phyloP scores from a whole-genome alignment of 2,113 vertebrate genomes.

The Gobius niger region DNA sequence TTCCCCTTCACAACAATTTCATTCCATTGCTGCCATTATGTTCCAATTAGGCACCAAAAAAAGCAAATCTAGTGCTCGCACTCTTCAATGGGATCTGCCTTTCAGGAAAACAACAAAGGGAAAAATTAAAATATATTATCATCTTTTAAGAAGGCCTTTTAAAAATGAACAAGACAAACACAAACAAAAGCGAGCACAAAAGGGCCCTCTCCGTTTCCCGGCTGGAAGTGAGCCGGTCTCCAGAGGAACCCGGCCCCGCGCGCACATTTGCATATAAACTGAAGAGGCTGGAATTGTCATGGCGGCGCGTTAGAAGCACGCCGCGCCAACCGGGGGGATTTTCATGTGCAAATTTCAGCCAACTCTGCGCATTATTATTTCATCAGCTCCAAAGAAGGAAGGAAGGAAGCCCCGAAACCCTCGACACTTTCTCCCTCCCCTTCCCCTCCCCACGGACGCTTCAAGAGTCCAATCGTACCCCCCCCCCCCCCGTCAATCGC shows the following conservation, averaged over 20 bases:
- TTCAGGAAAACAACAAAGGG: slow-evolving; percentile 59
- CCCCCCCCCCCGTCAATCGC: slow-evolving; percentile 25
- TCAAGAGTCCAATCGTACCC: slow-evolving; percentile 70
- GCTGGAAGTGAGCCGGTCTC: slow-evolving; percentile 61
- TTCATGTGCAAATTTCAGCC: slow-evolving; percentile 82
- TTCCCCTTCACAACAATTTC: slow-evolving; percentile 65
- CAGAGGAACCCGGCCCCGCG: slow-evolving; percentile 63
- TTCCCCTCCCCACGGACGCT: slow-evolving; percentile 67
- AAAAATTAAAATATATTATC: slow-evolving; percentile 74
- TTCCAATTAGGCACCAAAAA: slow-evolving; percentile 68
- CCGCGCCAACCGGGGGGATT: slow-evolving; percentile 66
- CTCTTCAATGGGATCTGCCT: slow-evolving; percentile 62
- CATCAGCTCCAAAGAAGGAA: slow-evolving; percentile 62
- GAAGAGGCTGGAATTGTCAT: slow-evolving; percentile 75
- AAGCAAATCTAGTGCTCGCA: slow-evolving; percentile 59
- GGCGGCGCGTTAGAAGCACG: slow-evolving; percentile 67
- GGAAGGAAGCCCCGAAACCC: slow-evolving; percentile 60
- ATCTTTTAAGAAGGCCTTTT: slow-evolving; percentile 73
- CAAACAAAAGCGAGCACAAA: slow-evolving; percentile 79
- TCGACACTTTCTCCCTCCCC: slow-evolving; percentile 32
- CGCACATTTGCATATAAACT: slow-evolving; percentile 79
- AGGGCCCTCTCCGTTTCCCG: slow-evolving; percentile 60
- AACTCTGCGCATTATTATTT: slow-evolving; percentile 79
- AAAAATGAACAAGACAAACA: slow-evolving; percentile 78
- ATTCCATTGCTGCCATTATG: slow-evolving; percentile 61